Base-by-base conservation (phyloP, 2,113 vertebrate species). In the Embiotoca jacksoni region DNA sequence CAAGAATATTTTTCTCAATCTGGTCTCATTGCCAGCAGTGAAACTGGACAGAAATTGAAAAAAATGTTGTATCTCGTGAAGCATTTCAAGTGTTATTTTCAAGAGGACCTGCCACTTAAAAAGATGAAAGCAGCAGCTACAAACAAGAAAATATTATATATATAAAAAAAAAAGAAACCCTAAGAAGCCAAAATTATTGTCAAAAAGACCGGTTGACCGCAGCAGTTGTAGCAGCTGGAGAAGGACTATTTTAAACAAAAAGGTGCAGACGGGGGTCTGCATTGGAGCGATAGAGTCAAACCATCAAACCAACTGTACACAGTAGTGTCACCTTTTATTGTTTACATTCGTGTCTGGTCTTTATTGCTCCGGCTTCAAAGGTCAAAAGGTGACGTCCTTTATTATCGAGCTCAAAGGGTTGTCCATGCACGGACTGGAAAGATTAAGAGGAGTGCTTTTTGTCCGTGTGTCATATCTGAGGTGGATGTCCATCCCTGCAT, bases 361-460 rank as follows among this genome's bases (percentile, higher is more conserved):
- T 86, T 86, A 71, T 66, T 39, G 54, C 50, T 61, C 16, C 30
- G 31, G 46, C 54, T 64, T 63, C 66, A 55, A 56, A 60, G 70
- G 58, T 78, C 66, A 59, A 8, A 11, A 75, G 83, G 82, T 79
- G 37, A 39, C 32, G 41, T 44, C 64, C 46, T 59, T 47, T 66
- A 71, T 44, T 11, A 13, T 13, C 41, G 2, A n/a, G 36, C 13
- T 32, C 3, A 59, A 30, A 15, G 53, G 36, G 7, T 54, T 36
- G 10, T 61, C 50, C 72, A 41, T 53, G 74, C 63, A 72, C 82
- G 80, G 9, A 35, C 8, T 16, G 33, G 32, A 57, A 68, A 90
- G 72, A 90, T 89, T 81, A 88, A 65, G 61, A 50, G 11, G 31
- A 15, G 55, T n/a, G 49, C 64, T 65, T 74, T 23, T 73, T 64